Evolutionary conservation across 64 coral and sea anemone species (phyloP).

Genomic region (Hydrozoanthus tunicans): DNA sequence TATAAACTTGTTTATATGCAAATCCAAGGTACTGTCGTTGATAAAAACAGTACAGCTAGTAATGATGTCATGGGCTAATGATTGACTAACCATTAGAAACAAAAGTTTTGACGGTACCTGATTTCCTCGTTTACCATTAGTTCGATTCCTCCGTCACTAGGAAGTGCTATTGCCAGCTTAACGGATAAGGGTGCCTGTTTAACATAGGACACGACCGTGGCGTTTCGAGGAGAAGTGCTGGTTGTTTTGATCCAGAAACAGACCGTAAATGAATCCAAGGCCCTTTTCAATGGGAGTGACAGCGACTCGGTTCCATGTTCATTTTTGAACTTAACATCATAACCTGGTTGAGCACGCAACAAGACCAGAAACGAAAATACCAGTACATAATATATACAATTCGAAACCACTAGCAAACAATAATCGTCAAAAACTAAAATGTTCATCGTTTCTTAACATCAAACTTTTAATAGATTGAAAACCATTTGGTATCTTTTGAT

Average conservation of each 20-base stretch:
- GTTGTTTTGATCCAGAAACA: constrained; percentile 35
- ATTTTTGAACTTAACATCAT: constrained; percentile 38
- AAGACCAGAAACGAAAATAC: too few relatives aligned
- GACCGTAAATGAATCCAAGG: constrained; percentile 21
- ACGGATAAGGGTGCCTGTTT: not conserved
- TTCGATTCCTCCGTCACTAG: constrained; percentile 7
- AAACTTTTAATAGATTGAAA: too few relatives aligned
- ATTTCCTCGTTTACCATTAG: not conserved
- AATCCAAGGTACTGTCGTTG: too few relatives aligned
- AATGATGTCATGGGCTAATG: not conserved
- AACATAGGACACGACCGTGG: constrained; percentile 23
- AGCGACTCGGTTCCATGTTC: not conserved
- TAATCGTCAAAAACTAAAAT: too few relatives aligned
- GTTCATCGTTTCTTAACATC: too few relatives aligned
- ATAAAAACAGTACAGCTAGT: not conserved
- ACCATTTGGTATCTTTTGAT: too few relatives aligned
- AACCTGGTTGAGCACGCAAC: not conserved
- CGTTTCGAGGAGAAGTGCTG: not conserved
- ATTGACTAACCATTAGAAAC: not conserved
- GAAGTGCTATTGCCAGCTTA: not conserved
- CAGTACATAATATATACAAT: too few relatives aligned
- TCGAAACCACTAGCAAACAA: too few relatives aligned
- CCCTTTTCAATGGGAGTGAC: not conserved
- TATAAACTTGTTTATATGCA: too few relatives aligned
- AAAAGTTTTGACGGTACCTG: not conserved